These are phyloP conservation scores for Mythimna impura DNA, from an alignment of 2,888 invertebrate species.

Conservation along the genomic window DNA sequence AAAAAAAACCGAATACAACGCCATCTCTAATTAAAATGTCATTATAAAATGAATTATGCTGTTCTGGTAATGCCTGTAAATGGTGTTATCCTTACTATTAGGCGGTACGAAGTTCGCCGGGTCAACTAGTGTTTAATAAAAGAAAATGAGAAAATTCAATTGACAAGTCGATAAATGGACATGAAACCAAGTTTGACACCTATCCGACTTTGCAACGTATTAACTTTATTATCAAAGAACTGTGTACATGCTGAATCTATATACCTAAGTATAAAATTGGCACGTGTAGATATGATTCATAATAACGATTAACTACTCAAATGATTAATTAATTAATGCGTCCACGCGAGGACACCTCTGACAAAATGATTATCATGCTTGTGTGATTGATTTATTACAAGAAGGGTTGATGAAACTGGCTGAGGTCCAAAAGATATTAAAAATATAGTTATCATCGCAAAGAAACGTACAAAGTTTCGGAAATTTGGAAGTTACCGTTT, in stretches of 20 bases:
- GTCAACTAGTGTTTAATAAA: too few species aligned
- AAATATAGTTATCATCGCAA: background rate
- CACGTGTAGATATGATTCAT: slow-evolving; percentile 31
- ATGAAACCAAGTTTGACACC: background rate
- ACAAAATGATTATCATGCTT: background rate
- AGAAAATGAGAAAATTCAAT: background rate
- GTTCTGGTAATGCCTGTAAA: too few species aligned
- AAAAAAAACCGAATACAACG: too few species aligned
- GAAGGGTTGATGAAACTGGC: background rate
- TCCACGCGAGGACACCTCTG: background rate
- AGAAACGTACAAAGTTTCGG: too few species aligned
- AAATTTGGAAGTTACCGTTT: background rate
- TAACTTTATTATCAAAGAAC: slow-evolving; percentile 8
- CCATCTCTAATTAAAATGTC: too few species aligned
- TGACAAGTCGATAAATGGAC: background rate
- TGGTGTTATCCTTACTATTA: too few species aligned
- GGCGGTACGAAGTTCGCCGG: too few species aligned
- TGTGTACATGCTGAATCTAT: background rate
- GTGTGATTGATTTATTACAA: background rate
- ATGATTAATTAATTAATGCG: slow-evolving; percentile 11
- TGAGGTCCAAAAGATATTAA: background rate
- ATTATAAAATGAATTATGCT: too few species aligned
- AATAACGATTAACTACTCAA: slow-evolving; percentile 1
- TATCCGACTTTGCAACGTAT: background rate
- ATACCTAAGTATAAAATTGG: background rate